Percentiles rank a stretch among this genome's conserved stretches.
phyloP scores from a whole-genome alignment of 2,113 vertebrate species.

The Oreochromis tanganicae region DNA sequence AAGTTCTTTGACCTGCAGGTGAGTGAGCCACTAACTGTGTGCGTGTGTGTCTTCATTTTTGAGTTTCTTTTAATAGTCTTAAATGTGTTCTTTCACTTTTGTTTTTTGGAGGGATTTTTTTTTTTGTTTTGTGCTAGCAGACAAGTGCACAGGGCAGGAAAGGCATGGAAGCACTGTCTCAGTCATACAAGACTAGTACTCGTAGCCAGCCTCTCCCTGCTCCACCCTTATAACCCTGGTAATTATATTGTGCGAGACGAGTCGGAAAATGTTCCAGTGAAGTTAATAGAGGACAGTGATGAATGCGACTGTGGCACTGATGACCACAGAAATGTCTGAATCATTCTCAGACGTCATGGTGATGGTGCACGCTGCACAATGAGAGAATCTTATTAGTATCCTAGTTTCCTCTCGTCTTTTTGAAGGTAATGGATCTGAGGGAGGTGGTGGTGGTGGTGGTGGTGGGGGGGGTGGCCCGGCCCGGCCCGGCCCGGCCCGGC shows the following conservation, averaged over 20 bases:
- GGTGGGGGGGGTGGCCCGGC: not conserved
- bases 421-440: conserved; percentile 18
- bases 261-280: conserved; percentile 32
- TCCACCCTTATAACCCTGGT: conserved; percentile 27
- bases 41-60: not conserved
- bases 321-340: conserved; percentile 64
- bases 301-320: conserved; percentile 16
- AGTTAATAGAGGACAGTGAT: conserved; percentile 34
- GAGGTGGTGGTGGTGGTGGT: not conserved
- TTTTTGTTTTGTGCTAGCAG: not conserved
- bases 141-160: not conserved
- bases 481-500: not conserved
- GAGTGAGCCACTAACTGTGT: conserved; percentile 19
- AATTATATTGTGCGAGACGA: conserved; percentile 23
- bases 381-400: conserved; percentile 50
- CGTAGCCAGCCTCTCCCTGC: not conserved
- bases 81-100: not conserved
- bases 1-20: conserved; percentile 99
- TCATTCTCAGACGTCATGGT: conserved; percentile 41
- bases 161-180: not conserved
- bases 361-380: conserved; percentile 31
- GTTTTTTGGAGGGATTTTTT: not conserved
- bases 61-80: not conserved
- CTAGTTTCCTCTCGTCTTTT: conserved; percentile 22
- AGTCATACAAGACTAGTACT: not conserved